These are phyloP conservation scores for Ameiurus melas DNA, from an alignment of 2,113 vertebrate genomes.

Conservation along the genomic window DNA sequence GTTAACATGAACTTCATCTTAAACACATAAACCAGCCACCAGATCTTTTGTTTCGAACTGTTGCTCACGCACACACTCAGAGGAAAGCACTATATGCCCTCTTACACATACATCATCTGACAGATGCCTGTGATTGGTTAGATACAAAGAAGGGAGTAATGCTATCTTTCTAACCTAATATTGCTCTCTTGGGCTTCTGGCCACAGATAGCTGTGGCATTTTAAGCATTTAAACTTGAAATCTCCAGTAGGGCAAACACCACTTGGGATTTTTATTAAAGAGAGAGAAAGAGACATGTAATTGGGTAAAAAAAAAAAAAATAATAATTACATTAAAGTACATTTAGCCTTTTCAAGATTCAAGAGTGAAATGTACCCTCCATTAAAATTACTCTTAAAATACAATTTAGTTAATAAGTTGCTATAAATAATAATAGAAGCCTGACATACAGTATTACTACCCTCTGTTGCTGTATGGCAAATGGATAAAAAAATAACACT, in stretches of 20 bases:
- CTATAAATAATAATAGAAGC: background rate
- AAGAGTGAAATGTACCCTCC: background rate
- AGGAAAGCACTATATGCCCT: background rate
- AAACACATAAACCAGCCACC: background rate
- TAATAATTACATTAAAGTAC: background rate
- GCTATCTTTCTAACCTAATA: background rate
- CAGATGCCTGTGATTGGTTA: background rate
- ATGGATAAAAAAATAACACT: background rate
- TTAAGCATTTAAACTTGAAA: background rate
- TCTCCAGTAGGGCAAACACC: background rate
- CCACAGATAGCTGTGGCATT: background rate
- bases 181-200: background rate
- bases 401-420: background rate
- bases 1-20: background rate
- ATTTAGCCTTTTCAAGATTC: background rate
- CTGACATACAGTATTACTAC: background rate
- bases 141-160: background rate
- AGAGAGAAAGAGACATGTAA: background rate
- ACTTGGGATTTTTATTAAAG: background rate
- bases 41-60: background rate
- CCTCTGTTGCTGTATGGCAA: background rate
- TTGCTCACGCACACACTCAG: background rate
- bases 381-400: background rate
- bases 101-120: background rate
- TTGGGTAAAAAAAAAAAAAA: background rate